A percentile compares a stretch with the other conserved stretches of the same genome.
Conservation (phyloP, 2,113 vertebrate genomes). For the Pachyramphus minor region DNA sequence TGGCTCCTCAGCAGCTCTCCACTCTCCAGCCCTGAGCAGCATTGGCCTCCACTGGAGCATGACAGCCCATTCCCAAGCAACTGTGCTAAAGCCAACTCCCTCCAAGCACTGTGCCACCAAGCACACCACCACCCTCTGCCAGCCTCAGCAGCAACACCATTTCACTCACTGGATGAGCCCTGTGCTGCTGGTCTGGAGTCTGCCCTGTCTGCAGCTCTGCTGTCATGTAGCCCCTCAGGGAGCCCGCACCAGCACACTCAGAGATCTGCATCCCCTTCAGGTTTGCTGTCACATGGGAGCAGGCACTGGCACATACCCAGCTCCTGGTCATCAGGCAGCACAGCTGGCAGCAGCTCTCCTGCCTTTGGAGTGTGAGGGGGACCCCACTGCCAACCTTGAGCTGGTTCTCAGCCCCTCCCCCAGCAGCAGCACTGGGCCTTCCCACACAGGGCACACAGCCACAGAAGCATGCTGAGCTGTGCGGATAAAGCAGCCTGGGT, state of each 20-base stretch:
- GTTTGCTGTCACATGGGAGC: not conserved
- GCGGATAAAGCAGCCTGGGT: not conserved
- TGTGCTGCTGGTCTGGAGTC: not conserved
- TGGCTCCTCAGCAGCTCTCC: not conserved
- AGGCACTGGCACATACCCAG: not conserved
- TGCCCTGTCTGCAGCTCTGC: not conserved
- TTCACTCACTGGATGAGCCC: not conserved
- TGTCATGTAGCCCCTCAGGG: not conserved
- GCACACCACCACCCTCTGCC: not conserved
- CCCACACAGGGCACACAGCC: not conserved
- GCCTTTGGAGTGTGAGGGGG: fast-evolving
- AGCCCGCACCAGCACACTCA: not conserved
- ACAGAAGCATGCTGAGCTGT: not conserved
- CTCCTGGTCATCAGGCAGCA: not conserved
- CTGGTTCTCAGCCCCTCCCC: not conserved
- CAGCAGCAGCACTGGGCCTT: not conserved
- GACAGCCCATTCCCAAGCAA: not conserved
- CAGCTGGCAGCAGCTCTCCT: not conserved
- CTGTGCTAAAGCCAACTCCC: not conserved
- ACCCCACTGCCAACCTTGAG: not conserved
- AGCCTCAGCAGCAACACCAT: not conserved
- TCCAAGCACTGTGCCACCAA: not conserved
- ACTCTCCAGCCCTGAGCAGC: not conserved
- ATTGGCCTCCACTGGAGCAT: not conserved
- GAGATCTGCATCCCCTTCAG: not conserved